Percentiles rank a stretch among this genome's conserved stretches.
phyloP scores from a whole-genome alignment of 2,888 invertebrate species.

The Amiota minor region DNA sequence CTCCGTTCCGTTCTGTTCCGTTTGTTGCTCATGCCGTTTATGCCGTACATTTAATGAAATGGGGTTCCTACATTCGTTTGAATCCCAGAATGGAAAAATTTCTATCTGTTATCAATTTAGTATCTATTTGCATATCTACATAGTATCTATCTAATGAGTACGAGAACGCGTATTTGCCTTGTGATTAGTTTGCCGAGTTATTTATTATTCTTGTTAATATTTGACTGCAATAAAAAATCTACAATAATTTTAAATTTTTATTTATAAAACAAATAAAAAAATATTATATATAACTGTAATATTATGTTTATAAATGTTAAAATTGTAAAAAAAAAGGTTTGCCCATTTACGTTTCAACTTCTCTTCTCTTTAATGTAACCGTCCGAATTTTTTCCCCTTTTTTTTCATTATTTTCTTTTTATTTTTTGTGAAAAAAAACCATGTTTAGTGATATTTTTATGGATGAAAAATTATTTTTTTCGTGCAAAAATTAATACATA shows the following conservation, averaged over 20 bases:
- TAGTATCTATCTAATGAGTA: too few relatives aligned
- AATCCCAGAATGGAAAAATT: background rate
- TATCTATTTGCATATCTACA: too few relatives aligned
- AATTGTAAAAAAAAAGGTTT: slow-evolving; percentile 43
- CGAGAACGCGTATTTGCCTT: slow-evolving; percentile 63
- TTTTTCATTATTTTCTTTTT: background rate
- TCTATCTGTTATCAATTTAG: too few relatives aligned
- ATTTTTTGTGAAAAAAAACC: slow-evolving; percentile 36
- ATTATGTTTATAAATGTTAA: background rate
- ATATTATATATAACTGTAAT: background rate
- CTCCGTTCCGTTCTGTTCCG: background rate
- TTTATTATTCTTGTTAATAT: background rate
- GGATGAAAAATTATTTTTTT: slow-evolving; percentile 28
- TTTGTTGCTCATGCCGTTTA: slow-evolving; percentile 51
- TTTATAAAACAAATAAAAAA: slow-evolving; percentile 42
- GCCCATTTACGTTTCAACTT: slow-evolving; percentile 50
- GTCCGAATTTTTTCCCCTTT: slow-evolving; percentile 43
- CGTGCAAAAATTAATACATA: slow-evolving; percentile 33
- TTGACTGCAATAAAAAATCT: slow-evolving; percentile 43
- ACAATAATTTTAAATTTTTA: slow-evolving; percentile 32
- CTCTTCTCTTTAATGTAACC: slow-evolving; percentile 51
- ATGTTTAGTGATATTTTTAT: slow-evolving; percentile 63
- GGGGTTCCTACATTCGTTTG: slow-evolving; percentile 14
- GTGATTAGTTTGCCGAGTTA: slow-evolving; percentile 60
- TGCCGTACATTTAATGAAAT: slow-evolving; percentile 23